Percentiles rank a stretch among this genome's conserved stretches.
Conservation (phyloP, 2,888 invertebrate species). For the Chamaedrilus cognettii region DNA sequence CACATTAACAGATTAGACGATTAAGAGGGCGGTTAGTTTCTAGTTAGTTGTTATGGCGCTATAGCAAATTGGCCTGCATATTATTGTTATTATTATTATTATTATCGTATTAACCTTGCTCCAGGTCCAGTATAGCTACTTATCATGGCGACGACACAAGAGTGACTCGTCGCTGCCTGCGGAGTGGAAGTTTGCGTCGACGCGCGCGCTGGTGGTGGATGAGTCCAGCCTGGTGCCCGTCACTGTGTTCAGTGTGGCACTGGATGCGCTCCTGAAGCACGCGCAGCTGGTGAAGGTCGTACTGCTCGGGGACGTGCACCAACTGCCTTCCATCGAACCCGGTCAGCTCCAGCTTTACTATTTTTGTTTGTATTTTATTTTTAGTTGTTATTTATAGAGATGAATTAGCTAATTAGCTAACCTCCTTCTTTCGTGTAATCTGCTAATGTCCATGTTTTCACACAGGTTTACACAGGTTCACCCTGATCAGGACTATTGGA, state of each 20-base stretch:
- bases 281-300: constrained; percentile 44
- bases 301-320: constrained; percentile 50
- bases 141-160: neutral
- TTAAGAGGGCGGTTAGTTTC: no score
- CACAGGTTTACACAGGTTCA: no score
- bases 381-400: neutral
- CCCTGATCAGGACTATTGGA: no score
- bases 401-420: neutral
- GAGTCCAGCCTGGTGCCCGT: constrained; percentile 53
- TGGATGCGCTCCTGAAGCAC: constrained; percentile 42
- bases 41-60: no score
- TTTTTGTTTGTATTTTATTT: neutral
- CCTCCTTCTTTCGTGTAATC: no score
- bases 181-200: constrained; percentile 42
- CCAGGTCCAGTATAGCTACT: neutral
- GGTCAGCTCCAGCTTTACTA: constrained; percentile 41
- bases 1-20: no score
- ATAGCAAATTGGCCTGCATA: no score
- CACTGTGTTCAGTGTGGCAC: constrained; percentile 43
- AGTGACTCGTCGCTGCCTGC: no score
- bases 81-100: no score
- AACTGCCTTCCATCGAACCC: constrained; percentile 53
- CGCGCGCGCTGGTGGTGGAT: constrained; percentile 47
- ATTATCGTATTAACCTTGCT: no score
- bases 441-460: no score